Percentiles rank a stretch among this genome's conserved stretches.
Evolutionary conservation across 2,113 vertebrate genomes (phyloP).

Genomic region (Marmota monax): DNA sequence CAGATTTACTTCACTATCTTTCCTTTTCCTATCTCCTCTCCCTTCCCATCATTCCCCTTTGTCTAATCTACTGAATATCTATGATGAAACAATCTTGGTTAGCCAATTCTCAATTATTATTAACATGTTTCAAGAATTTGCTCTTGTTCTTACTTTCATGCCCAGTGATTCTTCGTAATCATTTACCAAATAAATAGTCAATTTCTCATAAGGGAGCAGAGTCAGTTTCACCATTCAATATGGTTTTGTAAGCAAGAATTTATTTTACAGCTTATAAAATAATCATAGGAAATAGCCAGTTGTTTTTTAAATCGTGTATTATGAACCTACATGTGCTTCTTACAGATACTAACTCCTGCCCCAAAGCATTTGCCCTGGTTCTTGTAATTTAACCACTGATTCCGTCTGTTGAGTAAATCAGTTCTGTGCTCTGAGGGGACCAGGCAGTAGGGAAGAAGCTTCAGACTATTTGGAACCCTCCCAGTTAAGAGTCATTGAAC

Average conservation of each 20-base stretch:
- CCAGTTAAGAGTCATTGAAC: neutral
- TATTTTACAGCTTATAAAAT: neutral
- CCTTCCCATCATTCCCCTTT: too few species aligned
- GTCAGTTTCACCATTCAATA: neutral
- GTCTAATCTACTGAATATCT: too few species aligned
- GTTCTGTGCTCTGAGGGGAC: neutral
- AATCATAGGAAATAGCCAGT: neutral
- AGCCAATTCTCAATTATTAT: neutral
- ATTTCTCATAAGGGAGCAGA: neutral
- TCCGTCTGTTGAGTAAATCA: neutral
- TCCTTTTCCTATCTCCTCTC: too few species aligned
- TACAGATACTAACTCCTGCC: neutral
- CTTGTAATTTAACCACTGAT: neutral
- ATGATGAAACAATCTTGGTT: neutral
- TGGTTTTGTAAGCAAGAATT: neutral
- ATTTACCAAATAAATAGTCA: constrained; percentile 7
- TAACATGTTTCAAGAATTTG: neutral
- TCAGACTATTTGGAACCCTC: neutral
- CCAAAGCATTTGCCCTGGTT: neutral
- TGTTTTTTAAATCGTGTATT: neutral
- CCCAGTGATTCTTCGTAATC: neutral
- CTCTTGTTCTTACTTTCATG: neutral
- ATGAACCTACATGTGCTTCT: neutral
- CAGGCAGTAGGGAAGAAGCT: neutral
- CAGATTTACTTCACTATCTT: too few species aligned